Evolutionary conservation across 1,140 invertebrate genomes (phyloP), one percentile per base, ranked within the genome.

Genomic region (Leguminivora glycinivorella): DNA sequence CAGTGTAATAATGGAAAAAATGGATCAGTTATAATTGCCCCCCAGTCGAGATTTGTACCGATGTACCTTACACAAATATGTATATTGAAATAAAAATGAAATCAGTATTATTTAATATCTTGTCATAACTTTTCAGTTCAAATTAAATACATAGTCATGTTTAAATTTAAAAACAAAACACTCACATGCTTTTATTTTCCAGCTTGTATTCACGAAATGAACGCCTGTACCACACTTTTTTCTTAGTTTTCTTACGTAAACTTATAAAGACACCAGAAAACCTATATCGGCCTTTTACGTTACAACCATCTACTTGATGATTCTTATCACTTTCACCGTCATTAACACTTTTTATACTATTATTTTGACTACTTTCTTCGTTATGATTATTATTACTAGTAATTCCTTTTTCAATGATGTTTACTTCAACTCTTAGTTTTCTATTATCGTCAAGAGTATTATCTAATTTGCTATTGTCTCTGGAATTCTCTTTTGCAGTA

Each of bases 191-290:
- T 29, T 22, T 17, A 5, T 10, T 26, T 25, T 63, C 26, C 25
- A 63, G n/a, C 7, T 29, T 17, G 26, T 63, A 63, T 29, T 31
- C 4, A 1, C 17, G 14, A 17, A 19, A 19, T 1, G 58, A 63
- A 9, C 26, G 25, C 9, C 58, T 63, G 25, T 10, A 17, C 58
- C 58, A 63, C n/a, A 63, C 6, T 29, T 63, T 63, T 9, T 19
- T 63, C 58, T 34, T 63, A 26, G 25, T n/a, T 29, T 31, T 34
- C 26, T 63, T 29, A 7, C 58, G 25, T 29, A 63, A 31, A 63
- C 58, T 63, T n/a, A 26, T 10, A 31, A 29, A 63, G 6, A 63
- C 58, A 29, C 58, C 58, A 22, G 25, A 29, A 17, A 63, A 63
- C 58, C 34, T 60, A 9, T 60, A 31, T 29, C 31, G 5, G 19